These are phyloP conservation scores for Pristionchus entomophagus DNA, from an alignment of 2,888 invertebrate species.

Conservation along the genomic window DNA sequence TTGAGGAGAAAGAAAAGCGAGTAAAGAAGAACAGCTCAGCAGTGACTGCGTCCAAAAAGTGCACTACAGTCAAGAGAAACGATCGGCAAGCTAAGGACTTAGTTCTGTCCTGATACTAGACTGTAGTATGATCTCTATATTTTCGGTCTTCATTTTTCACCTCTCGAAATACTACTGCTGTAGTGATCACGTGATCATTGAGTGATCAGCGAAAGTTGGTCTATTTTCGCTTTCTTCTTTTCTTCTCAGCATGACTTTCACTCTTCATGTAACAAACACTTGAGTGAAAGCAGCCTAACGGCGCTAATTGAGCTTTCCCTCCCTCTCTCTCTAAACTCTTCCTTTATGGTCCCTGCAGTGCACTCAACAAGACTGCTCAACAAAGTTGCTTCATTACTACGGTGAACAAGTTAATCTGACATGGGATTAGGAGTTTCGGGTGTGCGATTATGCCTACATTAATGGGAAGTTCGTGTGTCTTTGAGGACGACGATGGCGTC, in stretches of 20 bases:
- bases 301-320: slow-evolving; percentile 12
- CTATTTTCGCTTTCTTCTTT: background rate
- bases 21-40: background rate
- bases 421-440: background rate
- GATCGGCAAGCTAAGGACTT: background rate
- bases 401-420: background rate
- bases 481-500: too few relatives aligned
- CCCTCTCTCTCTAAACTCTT: background rate
- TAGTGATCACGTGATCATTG: background rate
- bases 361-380: background rate
- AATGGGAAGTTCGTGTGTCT: background rate
- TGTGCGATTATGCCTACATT: slow-evolving; percentile 5
- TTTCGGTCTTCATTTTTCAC: background rate
- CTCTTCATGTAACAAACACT: slow-evolving; percentile 27
- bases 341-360: background rate
- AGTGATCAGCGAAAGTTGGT: slow-evolving; percentile 25
- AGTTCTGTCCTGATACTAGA: background rate
- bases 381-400: slow-evolving; percentile 23
- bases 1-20: background rate
- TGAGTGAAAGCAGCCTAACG: background rate
- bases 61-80: background rate
- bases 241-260: slow-evolving; percentile 11
- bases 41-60: background rate
- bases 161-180: background rate
- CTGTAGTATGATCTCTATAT: background rate